Conservation (phyloP, 2,888 invertebrate genomes). For the Dynastes hyllus region DNA sequence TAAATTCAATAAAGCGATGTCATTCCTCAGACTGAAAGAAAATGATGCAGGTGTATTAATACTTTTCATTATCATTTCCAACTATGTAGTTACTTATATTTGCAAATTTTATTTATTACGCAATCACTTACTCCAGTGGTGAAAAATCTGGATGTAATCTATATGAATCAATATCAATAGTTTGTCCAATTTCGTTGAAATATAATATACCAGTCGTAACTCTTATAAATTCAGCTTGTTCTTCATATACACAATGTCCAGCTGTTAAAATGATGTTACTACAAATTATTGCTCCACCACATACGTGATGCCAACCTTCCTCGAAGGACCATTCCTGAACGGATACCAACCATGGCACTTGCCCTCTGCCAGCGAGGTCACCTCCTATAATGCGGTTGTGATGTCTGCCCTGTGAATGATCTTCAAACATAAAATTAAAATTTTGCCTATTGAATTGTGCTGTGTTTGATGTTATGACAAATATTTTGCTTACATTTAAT, state of each 20-base stretch:
- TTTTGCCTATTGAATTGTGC: no score
- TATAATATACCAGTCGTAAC: constrained; percentile 11
- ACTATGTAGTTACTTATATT: neutral
- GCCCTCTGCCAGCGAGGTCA: neutral
- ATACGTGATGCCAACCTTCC: neutral
- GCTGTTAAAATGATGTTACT: neutral
- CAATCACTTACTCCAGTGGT: neutral
- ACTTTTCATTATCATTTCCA: no score
- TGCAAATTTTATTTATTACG: neutral
- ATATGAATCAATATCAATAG: neutral
- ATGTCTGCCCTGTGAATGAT: neutral
- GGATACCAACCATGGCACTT: constrained; percentile 13
- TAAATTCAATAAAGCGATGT: constrained; percentile 4
- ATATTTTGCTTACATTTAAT: no score
- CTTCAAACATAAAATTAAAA: no score
- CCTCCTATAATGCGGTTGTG: constrained; percentile 7
- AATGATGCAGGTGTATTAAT: no score
- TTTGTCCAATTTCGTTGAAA: constrained; percentile 9
- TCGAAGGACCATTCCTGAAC: neutral
- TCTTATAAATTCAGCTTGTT: neutral
- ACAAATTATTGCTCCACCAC: constrained; percentile 10
- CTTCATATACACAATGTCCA: neutral
- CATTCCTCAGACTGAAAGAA: neutral
- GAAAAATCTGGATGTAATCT: neutral
- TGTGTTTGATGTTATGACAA: no score